These are phyloP conservation scores for Albula goreensis DNA, from an alignment of 2,113 vertebrate genomes.

Conservation along the genomic window DNA sequence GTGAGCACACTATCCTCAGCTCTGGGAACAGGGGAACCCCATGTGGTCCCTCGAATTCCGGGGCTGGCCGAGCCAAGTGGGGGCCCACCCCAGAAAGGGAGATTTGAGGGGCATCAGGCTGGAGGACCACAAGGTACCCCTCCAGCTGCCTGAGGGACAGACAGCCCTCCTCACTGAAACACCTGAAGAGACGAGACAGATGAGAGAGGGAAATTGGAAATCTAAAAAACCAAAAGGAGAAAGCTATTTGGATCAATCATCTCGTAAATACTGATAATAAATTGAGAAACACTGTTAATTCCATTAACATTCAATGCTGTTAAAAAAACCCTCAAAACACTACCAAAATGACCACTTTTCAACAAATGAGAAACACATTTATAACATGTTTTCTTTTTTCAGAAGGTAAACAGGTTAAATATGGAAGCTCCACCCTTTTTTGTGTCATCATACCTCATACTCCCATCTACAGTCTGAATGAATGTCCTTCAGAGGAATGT, in stretches of 20 bases:
- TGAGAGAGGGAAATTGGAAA: background rate
- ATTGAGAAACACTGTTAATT: background rate
- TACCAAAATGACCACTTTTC: too few species aligned
- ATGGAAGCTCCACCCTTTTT: background rate
- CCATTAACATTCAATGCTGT: too few species aligned
- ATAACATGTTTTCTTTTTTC: too few species aligned
- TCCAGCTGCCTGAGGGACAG: constrained; percentile 90
- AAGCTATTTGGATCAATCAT: background rate
- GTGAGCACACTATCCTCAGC: constrained; percentile 89
- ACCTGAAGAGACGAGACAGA: constrained; percentile 65
- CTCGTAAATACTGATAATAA: background rate
- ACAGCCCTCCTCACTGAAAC: constrained; percentile 95
- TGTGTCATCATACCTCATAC: too few species aligned
- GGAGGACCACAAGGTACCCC: constrained; percentile 93
- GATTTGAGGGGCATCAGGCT: constrained; percentile 95
- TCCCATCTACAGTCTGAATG: background rate
- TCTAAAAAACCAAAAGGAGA: background rate
- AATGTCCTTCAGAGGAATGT: background rate
- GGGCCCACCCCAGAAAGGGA: constrained; percentile 84
- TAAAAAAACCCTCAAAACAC: too few species aligned
- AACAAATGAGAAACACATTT: too few species aligned
- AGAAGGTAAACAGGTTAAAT: background rate
- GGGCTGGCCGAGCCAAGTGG: constrained; percentile 83
- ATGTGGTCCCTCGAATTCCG: constrained; percentile 82
- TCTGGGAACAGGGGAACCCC: constrained; percentile 90